Evolutionary conservation across 2,113 vertebrate genomes (phyloP), one percentile per base, ranked within the genome.

Genomic region (Shinisaurus crocodilurus): DNA sequence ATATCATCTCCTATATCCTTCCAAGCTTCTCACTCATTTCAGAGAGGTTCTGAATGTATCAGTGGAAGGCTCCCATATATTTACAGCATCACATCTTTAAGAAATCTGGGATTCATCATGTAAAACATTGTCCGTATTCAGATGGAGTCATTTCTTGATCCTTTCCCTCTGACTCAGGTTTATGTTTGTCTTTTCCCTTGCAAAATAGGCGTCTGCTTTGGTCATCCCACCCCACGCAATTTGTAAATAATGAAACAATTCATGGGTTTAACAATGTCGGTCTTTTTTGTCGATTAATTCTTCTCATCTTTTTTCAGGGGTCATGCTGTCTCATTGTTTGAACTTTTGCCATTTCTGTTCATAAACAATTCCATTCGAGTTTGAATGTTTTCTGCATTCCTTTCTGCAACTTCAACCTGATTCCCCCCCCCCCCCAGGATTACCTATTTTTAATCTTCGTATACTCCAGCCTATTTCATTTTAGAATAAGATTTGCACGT

Each of bases 91-190:
- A 3, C 50, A 89, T 93, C 70, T 92, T 95, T 93, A 88, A 0
- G 67, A 93, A 95, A 90, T 54, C 84, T 90, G 93, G 89, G 93
- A 92, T 74, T 83, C 74, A 76, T 95, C 93, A 89, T 20, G 84
- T 60, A 60, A 82, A 90, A 87, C 82, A 93, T 88, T 93, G 91
- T 91, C 92, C 92, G 86, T 92, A 88, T 92, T 90, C 86, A 87
- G 65, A 88, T 93, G 85, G 92, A 94, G 92, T 95, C 88, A 85
- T 95, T 93, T 92, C 90, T 90, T 92, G 80, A 94, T 90, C 54
- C 10, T 85, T 93, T 57, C 83, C 34, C 54, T 93, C 93, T 88
- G 85, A 89, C 90, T 91, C 87, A 92, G 90, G 91, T 95, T 92
- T 93, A 1, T 92, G 86, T 89, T 92, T 95, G 93, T 87, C 79